Percentiles rank a stretch among this genome's conserved stretches.
These are phyloP conservation scores for Cancer borealis DNA, from an alignment of 2,888 invertebrate species.

Conservation along the genomic window DNA sequence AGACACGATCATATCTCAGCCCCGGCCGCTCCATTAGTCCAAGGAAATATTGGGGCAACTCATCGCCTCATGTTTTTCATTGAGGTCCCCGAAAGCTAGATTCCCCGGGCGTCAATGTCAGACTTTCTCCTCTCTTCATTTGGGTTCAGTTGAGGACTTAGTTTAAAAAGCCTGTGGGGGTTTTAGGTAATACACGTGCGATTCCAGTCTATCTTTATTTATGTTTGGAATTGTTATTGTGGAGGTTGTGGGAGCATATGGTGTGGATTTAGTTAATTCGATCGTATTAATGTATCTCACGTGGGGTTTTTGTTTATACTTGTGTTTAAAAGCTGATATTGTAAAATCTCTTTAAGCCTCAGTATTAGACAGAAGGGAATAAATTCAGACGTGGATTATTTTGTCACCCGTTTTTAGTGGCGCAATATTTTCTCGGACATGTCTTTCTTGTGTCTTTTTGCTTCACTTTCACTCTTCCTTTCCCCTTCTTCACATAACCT, in stretches of 20 bases:
- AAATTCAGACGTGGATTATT: background rate
- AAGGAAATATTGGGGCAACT: constrained; percentile 3
- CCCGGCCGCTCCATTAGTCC: constrained; percentile 26
- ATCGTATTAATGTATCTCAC: background rate
- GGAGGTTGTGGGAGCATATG: background rate
- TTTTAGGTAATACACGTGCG: background rate
- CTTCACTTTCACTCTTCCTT: background rate
- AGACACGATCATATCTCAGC: constrained; percentile 12
- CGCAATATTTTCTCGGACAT: background rate
- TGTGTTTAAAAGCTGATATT: background rate
- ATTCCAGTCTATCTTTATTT: background rate
- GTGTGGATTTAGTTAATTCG: constrained; percentile 26
- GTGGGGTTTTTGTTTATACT: background rate
- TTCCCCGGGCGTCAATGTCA: background rate
- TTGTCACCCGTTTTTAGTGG: background rate
- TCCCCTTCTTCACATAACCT: constrained; percentile 36
- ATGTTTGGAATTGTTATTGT: background rate
- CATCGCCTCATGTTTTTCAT: background rate
- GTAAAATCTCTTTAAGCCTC: background rate
- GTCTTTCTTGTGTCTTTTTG: background rate
- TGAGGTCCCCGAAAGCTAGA: background rate
- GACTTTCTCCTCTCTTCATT: background rate
- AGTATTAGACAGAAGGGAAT: constrained; percentile 25
- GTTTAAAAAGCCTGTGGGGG: background rate
- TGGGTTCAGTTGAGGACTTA: background rate